A percentile compares a stretch with the other conserved stretches of the same genome.
phyloP scores from a whole-genome alignment of 2,113 vertebrate genomes.

The Bubo blakistoni region DNA sequence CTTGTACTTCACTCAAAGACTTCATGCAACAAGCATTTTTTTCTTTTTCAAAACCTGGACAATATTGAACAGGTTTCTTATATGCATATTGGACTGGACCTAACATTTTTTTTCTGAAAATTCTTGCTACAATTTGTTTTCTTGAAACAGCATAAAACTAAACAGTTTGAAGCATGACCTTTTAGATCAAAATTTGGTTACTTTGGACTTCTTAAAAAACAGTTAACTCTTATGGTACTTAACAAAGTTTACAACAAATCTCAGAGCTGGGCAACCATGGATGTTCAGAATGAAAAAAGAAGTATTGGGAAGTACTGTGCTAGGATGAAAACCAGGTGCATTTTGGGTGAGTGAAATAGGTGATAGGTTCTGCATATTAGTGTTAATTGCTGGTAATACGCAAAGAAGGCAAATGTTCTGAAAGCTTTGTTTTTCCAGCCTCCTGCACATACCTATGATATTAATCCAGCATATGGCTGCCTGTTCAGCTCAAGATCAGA shows the following conservation, averaged over 20 bases:
- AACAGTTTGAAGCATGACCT: neutral
- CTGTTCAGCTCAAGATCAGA: neutral
- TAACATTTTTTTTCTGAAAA: neutral
- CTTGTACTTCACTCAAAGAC: neutral
- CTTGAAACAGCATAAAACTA: neutral
- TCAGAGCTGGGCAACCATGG: neutral
- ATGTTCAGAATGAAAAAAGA: neutral
- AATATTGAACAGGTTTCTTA: neutral
- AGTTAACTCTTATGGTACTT: neutral
- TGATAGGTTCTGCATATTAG: neutral
- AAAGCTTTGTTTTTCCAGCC: neutral
- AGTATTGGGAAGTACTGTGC: neutral
- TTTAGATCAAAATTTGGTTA: neutral
- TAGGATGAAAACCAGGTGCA: neutral
- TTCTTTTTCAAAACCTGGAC: neutral
- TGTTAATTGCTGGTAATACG: neutral
- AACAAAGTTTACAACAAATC: neutral
- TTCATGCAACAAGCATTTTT: neutral
- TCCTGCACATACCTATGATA: neutral
- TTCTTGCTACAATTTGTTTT: neutral
- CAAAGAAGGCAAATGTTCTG: neutral
- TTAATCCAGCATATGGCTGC: neutral
- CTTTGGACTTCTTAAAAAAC: neutral
- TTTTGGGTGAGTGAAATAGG: neutral
- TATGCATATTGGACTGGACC: neutral